Conservation (phyloP, 2,888 invertebrate genomes). For the Acronicta alni region DNA sequence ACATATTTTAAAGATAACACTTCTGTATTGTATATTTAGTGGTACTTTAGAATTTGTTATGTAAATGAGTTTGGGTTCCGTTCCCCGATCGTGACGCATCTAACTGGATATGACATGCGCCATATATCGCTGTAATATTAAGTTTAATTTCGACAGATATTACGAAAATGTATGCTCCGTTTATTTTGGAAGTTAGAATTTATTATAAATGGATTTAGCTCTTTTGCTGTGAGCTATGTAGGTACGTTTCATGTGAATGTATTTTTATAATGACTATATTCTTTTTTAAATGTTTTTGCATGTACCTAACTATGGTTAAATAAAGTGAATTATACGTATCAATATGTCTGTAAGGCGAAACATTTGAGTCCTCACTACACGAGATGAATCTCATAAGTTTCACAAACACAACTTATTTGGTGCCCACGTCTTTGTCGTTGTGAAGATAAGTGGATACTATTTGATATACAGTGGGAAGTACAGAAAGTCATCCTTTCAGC, state of each 20-base stretch:
- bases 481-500: too few relatives aligned
- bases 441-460: too few relatives aligned
- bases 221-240: background rate
- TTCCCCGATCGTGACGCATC: conserved; percentile 39
- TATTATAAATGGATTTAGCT: background rate
- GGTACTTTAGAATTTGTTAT: conserved; percentile 37
- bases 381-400: too few relatives aligned
- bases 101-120: conserved; percentile 31
- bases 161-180: conserved; percentile 23
- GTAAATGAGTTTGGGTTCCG: conserved; percentile 43
- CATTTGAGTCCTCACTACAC: too few relatives aligned
- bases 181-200: conserved; percentile 15
- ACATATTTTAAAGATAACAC: background rate
- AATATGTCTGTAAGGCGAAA: too few relatives aligned
- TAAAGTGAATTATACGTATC: too few relatives aligned
- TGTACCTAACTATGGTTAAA: too few relatives aligned
- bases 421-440: too few relatives aligned
- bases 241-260: background rate
- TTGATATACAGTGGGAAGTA: too few relatives aligned
- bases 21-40: conserved; percentile 5
- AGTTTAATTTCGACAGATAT: conserved; percentile 36
- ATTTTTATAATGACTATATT: background rate
- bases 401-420: too few relatives aligned
- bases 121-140: conserved; percentile 31
- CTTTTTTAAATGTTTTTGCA: background rate